Evolutionary conservation across 2,797 vertebrate genomes (phyloP).

Genomic region (Simalia tracyae): DNA sequence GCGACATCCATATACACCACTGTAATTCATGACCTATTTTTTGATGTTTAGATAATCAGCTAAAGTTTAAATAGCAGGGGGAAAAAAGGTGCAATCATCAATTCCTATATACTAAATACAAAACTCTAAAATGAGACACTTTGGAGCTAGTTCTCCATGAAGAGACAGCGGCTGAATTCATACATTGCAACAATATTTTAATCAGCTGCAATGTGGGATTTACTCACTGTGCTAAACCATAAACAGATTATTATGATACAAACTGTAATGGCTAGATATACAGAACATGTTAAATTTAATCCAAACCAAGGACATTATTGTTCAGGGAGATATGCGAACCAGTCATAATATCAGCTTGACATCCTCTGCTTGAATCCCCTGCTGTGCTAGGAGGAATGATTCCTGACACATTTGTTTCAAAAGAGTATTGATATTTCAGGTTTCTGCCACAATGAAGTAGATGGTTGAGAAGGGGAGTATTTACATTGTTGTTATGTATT

Average conservation of each 20-base stretch:
- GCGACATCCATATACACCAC: conserved; percentile 36
- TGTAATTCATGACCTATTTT: conserved; percentile 48
- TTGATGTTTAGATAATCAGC: conserved; percentile 47
- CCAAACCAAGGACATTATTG: not conserved
- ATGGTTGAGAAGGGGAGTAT: not conserved
- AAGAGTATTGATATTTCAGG: not conserved
- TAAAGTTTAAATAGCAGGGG: conserved; percentile 43
- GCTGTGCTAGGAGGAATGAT: not conserved
- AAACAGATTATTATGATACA: not conserved
- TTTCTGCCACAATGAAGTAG: conserved; percentile 14
- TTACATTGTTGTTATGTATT: not conserved
- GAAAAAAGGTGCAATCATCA: conserved; percentile 15
- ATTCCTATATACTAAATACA: not conserved
- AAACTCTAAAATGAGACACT: not conserved
- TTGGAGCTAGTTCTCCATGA: not conserved
- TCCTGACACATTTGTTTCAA: not conserved
- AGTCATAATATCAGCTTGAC: not conserved
- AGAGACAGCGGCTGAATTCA: not conserved
- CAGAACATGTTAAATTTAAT: not conserved
- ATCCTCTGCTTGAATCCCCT: not conserved
- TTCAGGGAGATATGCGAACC: not conserved
- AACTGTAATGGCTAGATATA: not conserved
- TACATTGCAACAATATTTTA: not conserved
- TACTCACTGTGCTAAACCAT: not conserved
- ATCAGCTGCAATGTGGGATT: not conserved